Percentiles rank a stretch among this genome's conserved stretches.
phyloP scores from a whole-genome alignment of 2,888 invertebrate species.

The Parapristionchus giblindavisi region DNA sequence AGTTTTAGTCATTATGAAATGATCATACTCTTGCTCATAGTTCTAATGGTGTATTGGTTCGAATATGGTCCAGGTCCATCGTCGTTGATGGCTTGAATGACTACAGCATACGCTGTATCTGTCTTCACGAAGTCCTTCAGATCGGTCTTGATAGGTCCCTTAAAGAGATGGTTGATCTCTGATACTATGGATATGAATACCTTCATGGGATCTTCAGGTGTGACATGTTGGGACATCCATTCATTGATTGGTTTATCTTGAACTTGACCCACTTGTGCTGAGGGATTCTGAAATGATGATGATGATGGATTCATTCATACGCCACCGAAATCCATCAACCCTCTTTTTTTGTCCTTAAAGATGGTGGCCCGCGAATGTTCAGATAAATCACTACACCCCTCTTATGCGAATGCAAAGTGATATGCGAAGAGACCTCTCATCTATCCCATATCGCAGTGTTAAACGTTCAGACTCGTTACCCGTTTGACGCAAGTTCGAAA shows the following conservation, averaged over 20 bases:
- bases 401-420: too few species aligned
- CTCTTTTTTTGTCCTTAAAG: background rate
- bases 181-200: constrained; percentile 44
- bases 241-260: constrained; percentile 64
- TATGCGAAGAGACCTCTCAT: too few species aligned
- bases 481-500: too few species aligned
- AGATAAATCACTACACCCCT: too few species aligned
- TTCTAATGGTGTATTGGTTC: constrained; percentile 63
- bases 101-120: constrained; percentile 68
- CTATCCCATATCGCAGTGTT: too few species aligned
- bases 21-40: constrained; percentile 61
- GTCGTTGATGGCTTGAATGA: constrained; percentile 68
- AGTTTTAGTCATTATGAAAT: too few species aligned
- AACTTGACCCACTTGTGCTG: constrained; percentile 66
- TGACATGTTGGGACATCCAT: constrained; percentile 61
- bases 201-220: constrained; percentile 36
- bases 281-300: constrained; percentile 54
- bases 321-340: background rate
- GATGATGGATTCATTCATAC: background rate
- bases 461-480: too few species aligned
- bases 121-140: constrained; percentile 64
- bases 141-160: constrained; percentile 46
- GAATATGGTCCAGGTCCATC: constrained; percentile 69
- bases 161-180: constrained; percentile 34
- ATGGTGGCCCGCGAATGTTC: too few species aligned